Conservation (phyloP, 2,113 vertebrate genomes). For the pig (Sus scrofa) region DNA sequence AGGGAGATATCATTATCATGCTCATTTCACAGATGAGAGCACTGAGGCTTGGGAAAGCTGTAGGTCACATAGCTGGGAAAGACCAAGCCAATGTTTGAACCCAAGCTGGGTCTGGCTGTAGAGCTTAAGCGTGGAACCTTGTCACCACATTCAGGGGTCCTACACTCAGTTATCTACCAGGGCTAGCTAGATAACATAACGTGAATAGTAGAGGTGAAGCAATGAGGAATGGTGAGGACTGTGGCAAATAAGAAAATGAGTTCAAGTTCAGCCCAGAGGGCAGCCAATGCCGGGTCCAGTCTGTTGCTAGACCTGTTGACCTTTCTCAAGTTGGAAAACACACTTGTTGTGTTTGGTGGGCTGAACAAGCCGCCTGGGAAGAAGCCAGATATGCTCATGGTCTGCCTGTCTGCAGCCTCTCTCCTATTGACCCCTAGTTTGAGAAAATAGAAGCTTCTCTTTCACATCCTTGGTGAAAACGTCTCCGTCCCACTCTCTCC, state of each 20-base stretch:
- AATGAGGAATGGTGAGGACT: background rate
- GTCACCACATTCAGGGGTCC: background rate
- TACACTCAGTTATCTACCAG: background rate
- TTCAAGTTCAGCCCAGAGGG: too few species aligned
- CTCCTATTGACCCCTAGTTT: background rate
- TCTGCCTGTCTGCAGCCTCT: background rate
- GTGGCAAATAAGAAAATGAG: background rate
- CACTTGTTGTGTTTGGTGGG: background rate
- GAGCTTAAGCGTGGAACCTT: background rate
- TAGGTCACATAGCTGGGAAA: background rate
- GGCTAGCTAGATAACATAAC: background rate
- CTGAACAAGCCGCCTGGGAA: background rate
- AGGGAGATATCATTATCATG: too few species aligned
- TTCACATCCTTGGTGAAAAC: background rate
- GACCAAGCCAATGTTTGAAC: background rate
- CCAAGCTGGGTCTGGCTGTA: background rate
- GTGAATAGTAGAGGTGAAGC: background rate
- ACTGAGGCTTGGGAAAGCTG: background rate
- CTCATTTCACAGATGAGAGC: background rate
- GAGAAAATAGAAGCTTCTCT: slow-evolving; percentile 4
- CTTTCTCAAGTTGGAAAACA: background rate
- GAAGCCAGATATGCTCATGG: background rate
- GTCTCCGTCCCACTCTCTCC: background rate
- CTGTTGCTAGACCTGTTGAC: background rate
- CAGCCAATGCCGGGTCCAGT: accelerated